phyloP scores from a whole-genome alignment of 2,888 invertebrate genomes.

The Rhyacophila evoluta region DNA sequence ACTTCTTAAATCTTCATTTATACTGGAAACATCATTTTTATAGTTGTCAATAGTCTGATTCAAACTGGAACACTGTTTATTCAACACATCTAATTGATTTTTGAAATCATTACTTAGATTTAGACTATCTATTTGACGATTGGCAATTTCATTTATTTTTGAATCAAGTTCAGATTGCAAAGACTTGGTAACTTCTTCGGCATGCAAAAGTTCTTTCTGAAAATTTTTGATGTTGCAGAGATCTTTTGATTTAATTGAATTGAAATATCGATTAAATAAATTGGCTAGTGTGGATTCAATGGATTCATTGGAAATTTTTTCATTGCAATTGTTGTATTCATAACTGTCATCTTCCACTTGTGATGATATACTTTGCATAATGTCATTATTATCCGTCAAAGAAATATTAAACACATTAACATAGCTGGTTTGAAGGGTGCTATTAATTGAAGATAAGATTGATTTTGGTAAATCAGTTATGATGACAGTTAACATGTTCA shows the following conservation, averaged over 20 bases:
- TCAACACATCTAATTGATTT: slow-evolving; percentile 5
- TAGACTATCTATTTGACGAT: not conserved
- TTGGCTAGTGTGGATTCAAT: not conserved
- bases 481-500: not conserved
- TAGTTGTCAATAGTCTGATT: slow-evolving; percentile 20
- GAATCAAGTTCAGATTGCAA: slow-evolving; percentile 25
- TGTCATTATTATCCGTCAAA: not conserved
- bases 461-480: not conserved
- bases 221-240: not conserved
- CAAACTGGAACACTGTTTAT: not conserved
- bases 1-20: not conserved
- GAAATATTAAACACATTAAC: not conserved
- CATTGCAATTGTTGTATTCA: not conserved
- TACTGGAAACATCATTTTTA: slow-evolving; percentile 10
- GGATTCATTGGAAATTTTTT: not conserved
- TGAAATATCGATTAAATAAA: not conserved
- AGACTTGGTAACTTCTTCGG: not conserved
- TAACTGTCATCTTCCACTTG: not conserved
- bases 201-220: not conserved
- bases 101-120: not conserved
- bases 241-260: not conserved
- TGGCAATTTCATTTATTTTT: not conserved
- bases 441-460: not conserved
- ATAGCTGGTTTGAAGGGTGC: not conserved
- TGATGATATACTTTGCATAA: not conserved